Evolutionary conservation across 2,113 vertebrate species (phyloP).

Genomic region (Oncorhynchus tshawytscha): DNA sequence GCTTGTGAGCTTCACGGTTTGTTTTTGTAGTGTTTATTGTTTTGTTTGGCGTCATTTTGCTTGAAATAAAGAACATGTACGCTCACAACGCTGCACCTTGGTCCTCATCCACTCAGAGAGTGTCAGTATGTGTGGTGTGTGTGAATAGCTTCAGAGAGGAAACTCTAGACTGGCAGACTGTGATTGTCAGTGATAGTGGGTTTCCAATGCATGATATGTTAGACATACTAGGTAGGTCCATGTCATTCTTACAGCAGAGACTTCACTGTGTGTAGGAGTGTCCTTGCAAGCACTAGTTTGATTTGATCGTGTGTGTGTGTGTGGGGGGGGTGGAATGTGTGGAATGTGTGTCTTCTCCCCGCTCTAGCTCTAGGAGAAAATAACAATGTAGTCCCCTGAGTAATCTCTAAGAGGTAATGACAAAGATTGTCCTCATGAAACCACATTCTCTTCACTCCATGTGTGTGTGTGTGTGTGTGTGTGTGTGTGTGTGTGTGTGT

Average conservation of each 20-base stretch:
- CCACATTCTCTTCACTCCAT: conserved; percentile 29
- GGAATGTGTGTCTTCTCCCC: conserved; percentile 20
- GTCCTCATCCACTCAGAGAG: neutral
- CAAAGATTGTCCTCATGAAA: conserved; percentile 59
- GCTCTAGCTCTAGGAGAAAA: conserved; percentile 52
- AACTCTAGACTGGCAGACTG: too few relatives aligned
- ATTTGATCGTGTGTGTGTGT: conserved; percentile 35
- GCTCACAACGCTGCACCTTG: too few relatives aligned
- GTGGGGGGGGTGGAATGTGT: conserved; percentile 4
- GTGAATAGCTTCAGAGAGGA: neutral
- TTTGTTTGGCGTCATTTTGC: too few relatives aligned
- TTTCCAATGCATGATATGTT: too few relatives aligned
- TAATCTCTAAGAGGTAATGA: conserved; percentile 62
- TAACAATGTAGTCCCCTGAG: conserved; percentile 59
- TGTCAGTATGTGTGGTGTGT: conserved; percentile 29
- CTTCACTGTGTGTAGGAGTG: conserved; percentile 10
- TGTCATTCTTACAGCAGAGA: too few relatives aligned
- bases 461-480: conserved; percentile 15
- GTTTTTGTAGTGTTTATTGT: too few relatives aligned
- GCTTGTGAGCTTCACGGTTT: too few relatives aligned
- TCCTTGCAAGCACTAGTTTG: conserved; percentile 6
- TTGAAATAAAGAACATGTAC: too few relatives aligned
- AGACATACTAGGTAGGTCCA: too few relatives aligned
- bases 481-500: conserved; percentile 6
- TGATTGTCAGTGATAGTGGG: too few relatives aligned